A percentile compares a stretch with the other conserved stretches of the same genome.
Evolutionary conservation across 2,113 vertebrate genomes (phyloP).

Genomic region (Gopherus flavomarginatus): DNA sequence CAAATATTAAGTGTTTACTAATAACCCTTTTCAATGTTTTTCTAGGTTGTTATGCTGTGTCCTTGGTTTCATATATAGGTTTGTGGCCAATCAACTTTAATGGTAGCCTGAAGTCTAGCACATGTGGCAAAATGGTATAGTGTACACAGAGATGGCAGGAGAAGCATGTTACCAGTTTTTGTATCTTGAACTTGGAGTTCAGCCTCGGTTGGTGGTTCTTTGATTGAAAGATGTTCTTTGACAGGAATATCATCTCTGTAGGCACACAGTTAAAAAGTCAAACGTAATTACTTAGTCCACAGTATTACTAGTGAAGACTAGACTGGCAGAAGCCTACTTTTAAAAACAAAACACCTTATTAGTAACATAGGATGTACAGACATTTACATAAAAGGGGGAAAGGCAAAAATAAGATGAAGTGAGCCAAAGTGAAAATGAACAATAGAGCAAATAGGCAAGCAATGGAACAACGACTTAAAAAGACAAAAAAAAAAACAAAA

Average conservation of each 20-base stretch:
- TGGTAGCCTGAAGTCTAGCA: neutral
- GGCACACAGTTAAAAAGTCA: neutral
- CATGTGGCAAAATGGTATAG: neutral
- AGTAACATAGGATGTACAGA: neutral
- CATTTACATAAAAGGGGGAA: neutral
- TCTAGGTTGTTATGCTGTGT: neutral
- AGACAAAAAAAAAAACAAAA: neutral
- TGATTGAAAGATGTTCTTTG: neutral
- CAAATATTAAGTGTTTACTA: neutral
- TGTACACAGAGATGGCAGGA: neutral
- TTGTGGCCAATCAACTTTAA: accelerated
- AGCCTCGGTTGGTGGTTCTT: neutral
- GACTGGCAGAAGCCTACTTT: neutral
- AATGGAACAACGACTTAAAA: neutral
- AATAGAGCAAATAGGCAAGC: neutral
- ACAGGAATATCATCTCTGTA: neutral
- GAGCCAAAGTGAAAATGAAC: neutral
- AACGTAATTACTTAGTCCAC: neutral
- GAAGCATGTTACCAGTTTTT: accelerated
- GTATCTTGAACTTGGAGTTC: neutral
- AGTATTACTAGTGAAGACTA: neutral
- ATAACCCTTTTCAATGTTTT: neutral
- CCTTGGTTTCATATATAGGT: neutral
- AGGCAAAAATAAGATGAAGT: neutral
- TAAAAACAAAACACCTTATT: neutral